Evolutionary conservation across 2,888 invertebrate genomes (phyloP), one percentile per base, ranked within the genome.

Genomic region (Polyommatus iphigenia): DNA sequence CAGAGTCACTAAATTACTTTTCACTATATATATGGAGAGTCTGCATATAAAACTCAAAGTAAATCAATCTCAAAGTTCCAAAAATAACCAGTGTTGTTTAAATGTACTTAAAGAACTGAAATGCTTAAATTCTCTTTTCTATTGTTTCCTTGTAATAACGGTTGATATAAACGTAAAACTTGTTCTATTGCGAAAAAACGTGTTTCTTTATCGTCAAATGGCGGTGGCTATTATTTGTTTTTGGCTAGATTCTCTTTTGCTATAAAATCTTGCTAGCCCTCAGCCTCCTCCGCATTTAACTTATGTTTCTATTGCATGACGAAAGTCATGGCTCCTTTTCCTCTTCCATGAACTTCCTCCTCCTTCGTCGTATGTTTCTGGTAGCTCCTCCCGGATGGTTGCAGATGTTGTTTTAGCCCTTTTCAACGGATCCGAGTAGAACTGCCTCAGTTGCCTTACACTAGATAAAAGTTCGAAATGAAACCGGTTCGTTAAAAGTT

Each of bases 131-230:
- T 88, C 88, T 94, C 93, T 92, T 94, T 94, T 92, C 94, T 94
- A 94, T 94, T 94, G 94, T 87, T 93, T 92, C 85, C 87, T 92
- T 90, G 89, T 94, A 93, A 94, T 93, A 94, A 94, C 92, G 91
- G 91, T 94, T 94, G 94, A 94, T 94, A 94, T 94, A 94, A 94
- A 94, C 90, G 88, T 90, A 94, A 94, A 94, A 94, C 94, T 94
- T 93, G 94, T 94, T 94, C 94, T 94, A 94, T 94, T 94, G 94
- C 94, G 94, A 94, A 94, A 94, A 94, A 94, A 94, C 93, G 93
- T 92, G 91, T 93, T 94, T 89, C 94, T 94, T 94, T 93, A 93
- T 91, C 91, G 94, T 94, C 94, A 94, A 94, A 94, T 94, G 93
- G 91, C 94, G 91, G 86, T 87, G 84, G 86, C 85, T 90, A 85